phyloP scores from a whole-genome alignment of 2,113 vertebrate species.

The Corynorhinus townsendii region DNA sequence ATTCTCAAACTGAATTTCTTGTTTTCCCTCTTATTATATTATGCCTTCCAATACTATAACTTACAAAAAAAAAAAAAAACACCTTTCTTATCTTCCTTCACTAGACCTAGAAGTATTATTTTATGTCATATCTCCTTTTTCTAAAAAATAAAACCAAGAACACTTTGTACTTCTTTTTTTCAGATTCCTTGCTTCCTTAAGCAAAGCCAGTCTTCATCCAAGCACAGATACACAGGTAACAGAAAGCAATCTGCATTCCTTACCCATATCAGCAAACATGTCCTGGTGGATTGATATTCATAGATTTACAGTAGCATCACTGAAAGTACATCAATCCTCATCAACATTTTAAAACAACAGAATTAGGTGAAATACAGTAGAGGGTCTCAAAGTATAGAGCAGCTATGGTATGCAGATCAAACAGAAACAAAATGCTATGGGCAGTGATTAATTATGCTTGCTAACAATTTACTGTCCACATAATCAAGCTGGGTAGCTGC shows the following conservation, averaged over 20 bases:
- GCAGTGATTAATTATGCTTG: not conserved
- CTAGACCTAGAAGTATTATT: constrained; percentile 20
- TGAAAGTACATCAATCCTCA: not conserved
- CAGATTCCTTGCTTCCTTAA: not conserved
- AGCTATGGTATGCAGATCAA: not conserved
- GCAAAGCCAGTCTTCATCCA: not conserved
- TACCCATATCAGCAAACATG: not conserved
- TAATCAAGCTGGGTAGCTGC: not conserved
- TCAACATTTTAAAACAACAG: not conserved
- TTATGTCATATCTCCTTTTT: constrained; percentile 11
- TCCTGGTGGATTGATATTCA: not conserved
- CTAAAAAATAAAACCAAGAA: constrained; percentile 12
- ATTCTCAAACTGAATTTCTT: constrained; percentile 52
- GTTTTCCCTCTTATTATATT: not conserved
- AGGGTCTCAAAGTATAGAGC: not conserved
- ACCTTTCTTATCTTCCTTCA: not conserved
- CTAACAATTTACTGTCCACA: not conserved
- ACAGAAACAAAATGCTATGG: not conserved
- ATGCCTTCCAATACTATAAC: not conserved
- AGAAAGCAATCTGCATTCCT: not conserved
- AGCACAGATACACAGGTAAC: not conserved
- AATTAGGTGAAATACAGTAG: not conserved
- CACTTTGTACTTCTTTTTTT: not conserved
- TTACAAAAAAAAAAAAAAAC: not conserved
- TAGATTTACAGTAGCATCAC: not conserved